Evolutionary conservation across 2,797 vertebrate genomes (phyloP).

Genomic region (Poeciliopsis turneri): DNA sequence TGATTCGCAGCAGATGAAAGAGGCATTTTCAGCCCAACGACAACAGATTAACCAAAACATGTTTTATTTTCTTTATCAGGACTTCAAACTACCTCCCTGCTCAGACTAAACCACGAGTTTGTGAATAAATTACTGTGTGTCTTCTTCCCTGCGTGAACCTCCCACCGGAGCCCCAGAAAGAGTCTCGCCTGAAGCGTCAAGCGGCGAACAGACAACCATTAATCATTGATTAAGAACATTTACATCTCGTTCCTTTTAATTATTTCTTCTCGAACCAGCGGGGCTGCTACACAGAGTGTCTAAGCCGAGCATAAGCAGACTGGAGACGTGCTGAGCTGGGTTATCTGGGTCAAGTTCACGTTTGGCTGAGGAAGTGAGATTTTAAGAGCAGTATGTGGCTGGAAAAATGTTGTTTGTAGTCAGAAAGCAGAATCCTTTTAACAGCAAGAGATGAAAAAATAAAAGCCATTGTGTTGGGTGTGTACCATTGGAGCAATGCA

Average conservation of each 20-base stretch:
- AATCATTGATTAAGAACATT: slow-evolving; percentile 75
- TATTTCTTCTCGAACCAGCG: slow-evolving; percentile 61
- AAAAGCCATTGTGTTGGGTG: slow-evolving; percentile 7
- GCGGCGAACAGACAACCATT: slow-evolving; percentile 59
- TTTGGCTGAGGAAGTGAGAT: slow-evolving; percentile 9
- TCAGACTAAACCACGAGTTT: slow-evolving; percentile 19
- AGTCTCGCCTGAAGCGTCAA: slow-evolving; percentile 52
- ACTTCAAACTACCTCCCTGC: not conserved
- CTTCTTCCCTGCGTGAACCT: slow-evolving; percentile 60
- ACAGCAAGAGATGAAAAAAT: not conserved
- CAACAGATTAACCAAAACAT: not conserved
- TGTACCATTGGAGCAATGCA: slow-evolving; percentile 13
- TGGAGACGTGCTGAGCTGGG: slow-evolving; percentile 16
- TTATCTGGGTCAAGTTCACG: slow-evolving; percentile 49
- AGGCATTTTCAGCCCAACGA: slow-evolving; percentile 6
- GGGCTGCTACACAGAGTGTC: slow-evolving; percentile 49
- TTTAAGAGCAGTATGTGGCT: slow-evolving; percentile 7
- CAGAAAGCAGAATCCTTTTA: not conserved
- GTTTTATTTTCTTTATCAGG: not conserved
- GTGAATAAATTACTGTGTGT: slow-evolving; percentile 54
- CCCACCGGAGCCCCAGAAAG: slow-evolving; percentile 59
- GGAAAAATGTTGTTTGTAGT: not conserved
- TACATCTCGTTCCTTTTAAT: slow-evolving; percentile 69
- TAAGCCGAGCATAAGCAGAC: slow-evolving; percentile 35
- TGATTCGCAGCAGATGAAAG: not conserved